Evolutionary conservation across 2,888 invertebrate species (phyloP).

Genomic region (Aethes cnicana): DNA sequence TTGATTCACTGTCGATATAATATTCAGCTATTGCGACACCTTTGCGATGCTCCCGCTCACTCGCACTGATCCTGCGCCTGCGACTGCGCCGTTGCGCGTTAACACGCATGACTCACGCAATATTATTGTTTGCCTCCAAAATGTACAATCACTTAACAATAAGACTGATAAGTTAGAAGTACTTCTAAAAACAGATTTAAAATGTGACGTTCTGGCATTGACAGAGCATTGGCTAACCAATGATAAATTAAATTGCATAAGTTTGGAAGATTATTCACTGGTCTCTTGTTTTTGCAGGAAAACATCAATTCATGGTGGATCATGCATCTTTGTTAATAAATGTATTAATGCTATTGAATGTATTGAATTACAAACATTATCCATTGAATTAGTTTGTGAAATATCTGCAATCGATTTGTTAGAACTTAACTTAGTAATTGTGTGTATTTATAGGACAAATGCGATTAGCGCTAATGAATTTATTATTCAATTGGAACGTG

Average conservation of each 20-base stretch:
- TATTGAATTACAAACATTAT: not conserved
- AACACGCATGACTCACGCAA: conserved; percentile 1
- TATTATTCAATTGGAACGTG: not conserved
- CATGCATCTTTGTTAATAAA: conserved; percentile 1
- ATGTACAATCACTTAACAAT: not conserved
- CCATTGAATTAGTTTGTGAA: not conserved
- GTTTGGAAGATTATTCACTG: conserved; percentile 1
- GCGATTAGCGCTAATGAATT: not conserved
- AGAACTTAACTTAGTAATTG: not conserved
- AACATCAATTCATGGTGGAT: conserved; percentile 1
- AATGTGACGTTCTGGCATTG: not conserved
- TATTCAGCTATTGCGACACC: not conserved
- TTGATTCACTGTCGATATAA: not conserved
- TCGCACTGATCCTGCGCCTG: not conserved
- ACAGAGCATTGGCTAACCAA: not conserved
- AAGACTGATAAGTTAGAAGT: conserved; percentile 11
- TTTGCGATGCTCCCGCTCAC: not conserved
- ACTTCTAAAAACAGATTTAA: not conserved
- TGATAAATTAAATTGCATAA: not conserved
- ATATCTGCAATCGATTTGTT: not conserved
- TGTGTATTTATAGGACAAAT: not conserved
- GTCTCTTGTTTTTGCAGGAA: conserved; percentile 1
- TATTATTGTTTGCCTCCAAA: not conserved
- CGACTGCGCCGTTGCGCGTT: not conserved
- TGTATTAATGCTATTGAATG: not conserved